Evolutionary conservation across 2,888 invertebrate genomes (phyloP).

Genomic region (Phyllotreta striolata): DNA sequence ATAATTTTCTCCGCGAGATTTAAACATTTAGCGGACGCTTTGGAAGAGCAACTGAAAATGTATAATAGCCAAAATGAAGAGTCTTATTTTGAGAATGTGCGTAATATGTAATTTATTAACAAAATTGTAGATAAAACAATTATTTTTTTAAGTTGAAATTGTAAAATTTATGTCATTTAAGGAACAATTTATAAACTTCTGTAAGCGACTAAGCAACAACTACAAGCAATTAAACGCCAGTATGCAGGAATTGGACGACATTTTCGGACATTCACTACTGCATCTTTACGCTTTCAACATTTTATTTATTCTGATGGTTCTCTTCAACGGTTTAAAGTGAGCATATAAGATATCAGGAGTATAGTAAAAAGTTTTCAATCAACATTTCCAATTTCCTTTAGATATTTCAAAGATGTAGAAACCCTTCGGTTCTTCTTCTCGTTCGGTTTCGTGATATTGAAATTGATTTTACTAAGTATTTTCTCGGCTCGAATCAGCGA

Average conservation of each 20-base stretch:
- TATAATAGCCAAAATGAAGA: background rate
- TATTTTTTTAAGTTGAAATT: too few species aligned
- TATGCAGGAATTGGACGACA: constrained; percentile 40
- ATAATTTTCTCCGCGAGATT: constrained; percentile 72
- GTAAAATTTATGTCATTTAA: constrained; percentile 2
- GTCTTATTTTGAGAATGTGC: background rate
- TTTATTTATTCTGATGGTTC: constrained; percentile 48
- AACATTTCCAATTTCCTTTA: constrained; percentile 30
- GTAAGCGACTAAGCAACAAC: too few species aligned
- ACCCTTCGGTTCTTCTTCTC: constrained; percentile 71
- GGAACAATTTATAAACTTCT: background rate
- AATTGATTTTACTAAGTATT: constrained; percentile 64
- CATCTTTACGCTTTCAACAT: constrained; percentile 47
- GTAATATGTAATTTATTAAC: too few species aligned
- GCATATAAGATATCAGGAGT: constrained; percentile 10
- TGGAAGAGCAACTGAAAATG: constrained; percentile 18
- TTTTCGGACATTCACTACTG: constrained; percentile 44
- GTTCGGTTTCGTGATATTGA: constrained; percentile 68
- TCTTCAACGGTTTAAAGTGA: constrained; percentile 58
- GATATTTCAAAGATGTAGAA: constrained; percentile 57
- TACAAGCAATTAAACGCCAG: constrained; percentile 7
- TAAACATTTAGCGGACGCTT: constrained; percentile 56
- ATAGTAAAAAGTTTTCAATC: constrained; percentile 1
- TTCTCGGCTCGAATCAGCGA: constrained; percentile 54
- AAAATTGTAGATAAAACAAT: too few species aligned